Percentiles rank a stretch among this genome's conserved stretches.
Conservation (phyloP, 53 echinoderm and acorn worm species). For the Pentamera pediparva region DNA sequence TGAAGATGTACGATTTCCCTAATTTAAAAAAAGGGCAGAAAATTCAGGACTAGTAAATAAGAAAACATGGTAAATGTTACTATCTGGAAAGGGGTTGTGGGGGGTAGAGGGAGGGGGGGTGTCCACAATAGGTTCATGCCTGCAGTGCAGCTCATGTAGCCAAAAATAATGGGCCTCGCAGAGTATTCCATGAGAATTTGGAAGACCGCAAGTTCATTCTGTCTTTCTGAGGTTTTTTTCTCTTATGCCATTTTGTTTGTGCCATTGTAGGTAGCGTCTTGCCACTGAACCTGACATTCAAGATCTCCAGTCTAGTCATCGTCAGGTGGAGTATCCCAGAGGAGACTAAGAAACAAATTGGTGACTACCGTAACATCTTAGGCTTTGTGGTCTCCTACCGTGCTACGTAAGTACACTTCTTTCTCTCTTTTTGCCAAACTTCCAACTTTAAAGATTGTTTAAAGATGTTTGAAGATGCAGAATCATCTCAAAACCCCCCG, state of each 20-base stretch:
- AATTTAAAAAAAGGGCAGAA: no score
- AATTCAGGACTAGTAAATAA: no score
- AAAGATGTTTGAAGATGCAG: not conserved
- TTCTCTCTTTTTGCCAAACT: not conserved
- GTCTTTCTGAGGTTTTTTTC: not conserved
- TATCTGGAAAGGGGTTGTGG: no score
- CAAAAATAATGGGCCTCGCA: no score
- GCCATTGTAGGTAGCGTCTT: constrained; percentile 2
- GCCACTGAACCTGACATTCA: not conserved
- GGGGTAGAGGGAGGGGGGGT: no score
- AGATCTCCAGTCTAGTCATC: not conserved
- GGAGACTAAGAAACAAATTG: not conserved
- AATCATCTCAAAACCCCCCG: no score
- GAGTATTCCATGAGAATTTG: not conserved
- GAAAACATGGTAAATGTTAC: not conserved
- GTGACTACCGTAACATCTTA: constrained; percentile 59
- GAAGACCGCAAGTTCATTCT: not conserved
- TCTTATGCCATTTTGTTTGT: not conserved
- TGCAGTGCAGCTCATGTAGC: no score
- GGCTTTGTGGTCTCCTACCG: constrained; percentile 66
- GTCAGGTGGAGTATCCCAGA: not conserved
- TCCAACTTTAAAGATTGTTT: not conserved
- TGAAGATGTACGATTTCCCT: no score
- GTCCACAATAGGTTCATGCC: no score
- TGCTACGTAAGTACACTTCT: constrained; percentile 65